A percentile compares a stretch with the other conserved stretches of the same genome.
These are phyloP conservation scores for Onychostoma macrolepis DNA, from an alignment of 2,113 vertebrate species.

Conservation along the genomic window DNA sequence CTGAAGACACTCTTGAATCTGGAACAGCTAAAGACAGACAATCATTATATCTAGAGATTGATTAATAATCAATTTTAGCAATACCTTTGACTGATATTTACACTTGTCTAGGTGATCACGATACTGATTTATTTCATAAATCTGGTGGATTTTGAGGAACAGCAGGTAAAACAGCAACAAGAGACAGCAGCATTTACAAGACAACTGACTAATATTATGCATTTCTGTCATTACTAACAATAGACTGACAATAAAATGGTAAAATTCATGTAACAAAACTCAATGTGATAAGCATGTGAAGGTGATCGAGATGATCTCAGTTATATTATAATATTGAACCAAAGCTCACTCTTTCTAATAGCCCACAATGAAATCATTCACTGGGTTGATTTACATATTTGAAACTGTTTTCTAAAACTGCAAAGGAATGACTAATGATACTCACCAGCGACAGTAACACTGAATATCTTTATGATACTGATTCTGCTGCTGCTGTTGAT, in stretches of 20 bases:
- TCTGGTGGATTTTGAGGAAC: not conserved
- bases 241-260: not conserved
- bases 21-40: not conserved
- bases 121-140: not conserved
- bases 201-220: not conserved
- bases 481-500: not conserved
- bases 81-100: not conserved
- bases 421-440: not conserved
- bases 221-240: not conserved
- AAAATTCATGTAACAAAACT: not conserved
- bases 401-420: not conserved
- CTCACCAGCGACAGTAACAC: not conserved
- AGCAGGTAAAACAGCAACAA: not conserved
- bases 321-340: not conserved
- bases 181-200: not conserved
- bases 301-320: not conserved
- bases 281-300: not conserved
- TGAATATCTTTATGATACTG: not conserved
- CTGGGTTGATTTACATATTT: not conserved
- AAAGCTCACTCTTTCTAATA: not conserved
- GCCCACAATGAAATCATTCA: not conserved
- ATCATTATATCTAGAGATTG: not conserved
- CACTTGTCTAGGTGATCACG: not conserved
- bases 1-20: not conserved
- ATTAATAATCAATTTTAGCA: not conserved